phyloP scores from a whole-genome alignment of 1,140 invertebrate genomes.

The Drosophila santomea region DNA sequence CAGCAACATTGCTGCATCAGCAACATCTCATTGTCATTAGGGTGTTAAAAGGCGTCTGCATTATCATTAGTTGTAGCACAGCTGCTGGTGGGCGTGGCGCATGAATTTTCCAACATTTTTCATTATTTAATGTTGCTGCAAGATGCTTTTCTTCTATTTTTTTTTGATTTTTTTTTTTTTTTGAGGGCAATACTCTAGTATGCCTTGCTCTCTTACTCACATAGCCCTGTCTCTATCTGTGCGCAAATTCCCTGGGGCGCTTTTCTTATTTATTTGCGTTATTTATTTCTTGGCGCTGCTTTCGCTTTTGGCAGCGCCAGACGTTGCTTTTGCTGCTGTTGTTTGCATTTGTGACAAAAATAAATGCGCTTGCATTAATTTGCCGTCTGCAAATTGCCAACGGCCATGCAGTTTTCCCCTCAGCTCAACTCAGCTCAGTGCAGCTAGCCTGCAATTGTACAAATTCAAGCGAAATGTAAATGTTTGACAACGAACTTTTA shows the following conservation, averaged over 20 bases:
- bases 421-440: no score
- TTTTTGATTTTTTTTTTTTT: constrained; percentile 2
- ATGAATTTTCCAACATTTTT: constrained; percentile 58
- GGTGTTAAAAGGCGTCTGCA: constrained; percentile 54
- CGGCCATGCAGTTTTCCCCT: constrained; percentile 49
- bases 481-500: constrained; percentile 79
- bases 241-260: constrained; percentile 60
- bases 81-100: constrained; percentile 51
- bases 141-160: constrained; percentile 3
- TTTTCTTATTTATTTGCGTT: constrained; percentile 83
- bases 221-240: constrained; percentile 25
- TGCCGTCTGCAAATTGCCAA: constrained; percentile 79
- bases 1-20: constrained; percentile 17
- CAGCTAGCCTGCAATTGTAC: constrained; percentile 65
- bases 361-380: constrained; percentile 81
- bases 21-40: constrained; percentile 74
- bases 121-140: constrained; percentile 58
- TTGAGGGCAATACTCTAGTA: constrained; percentile 29
- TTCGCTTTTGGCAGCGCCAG: constrained; percentile 80
- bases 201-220: constrained; percentile 21
- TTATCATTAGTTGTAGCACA: constrained; percentile 59
- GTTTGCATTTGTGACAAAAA: constrained; percentile 82
- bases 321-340: constrained; percentile 57
- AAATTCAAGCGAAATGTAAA: constrained; percentile 83
- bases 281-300: constrained; percentile 81